These are phyloP conservation scores for Anarhynchus alexandrinus DNA, from an alignment of 2,113 vertebrate genomes.

Conservation along the genomic window DNA sequence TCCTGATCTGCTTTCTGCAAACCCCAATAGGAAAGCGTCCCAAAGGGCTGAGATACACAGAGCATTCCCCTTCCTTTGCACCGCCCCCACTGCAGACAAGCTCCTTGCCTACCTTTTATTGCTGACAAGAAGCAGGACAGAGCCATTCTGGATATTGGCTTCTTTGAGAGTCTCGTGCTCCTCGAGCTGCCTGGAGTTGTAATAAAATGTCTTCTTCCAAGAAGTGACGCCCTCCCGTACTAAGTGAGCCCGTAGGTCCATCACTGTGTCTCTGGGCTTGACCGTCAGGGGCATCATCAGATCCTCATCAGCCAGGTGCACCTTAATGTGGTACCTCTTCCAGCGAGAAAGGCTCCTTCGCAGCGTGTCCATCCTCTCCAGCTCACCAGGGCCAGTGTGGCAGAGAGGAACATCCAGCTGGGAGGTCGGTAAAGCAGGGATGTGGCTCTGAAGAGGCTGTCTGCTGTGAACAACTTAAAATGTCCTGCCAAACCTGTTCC, in stretches of 20 bases:
- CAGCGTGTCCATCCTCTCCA: conserved; percentile 71
- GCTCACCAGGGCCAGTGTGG: neutral
- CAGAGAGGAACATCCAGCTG: conserved; percentile 1
- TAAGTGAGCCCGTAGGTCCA: conserved; percentile 75
- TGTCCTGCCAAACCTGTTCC: conserved; percentile 63
- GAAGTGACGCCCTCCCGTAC: conserved; percentile 75
- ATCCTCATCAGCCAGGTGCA: conserved; percentile 77
- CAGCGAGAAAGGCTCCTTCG: conserved; percentile 73
- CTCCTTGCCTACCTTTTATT: conserved; percentile 63
- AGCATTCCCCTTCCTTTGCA: neutral
- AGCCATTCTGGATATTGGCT: conserved; percentile 76
- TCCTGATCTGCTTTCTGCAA: neutral
- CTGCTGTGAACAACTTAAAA: neutral
- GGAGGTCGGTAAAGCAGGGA: neutral
- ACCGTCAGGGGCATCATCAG: conserved; percentile 74
- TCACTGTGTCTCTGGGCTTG: conserved; percentile 74
- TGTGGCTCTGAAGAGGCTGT: conserved; percentile 19
- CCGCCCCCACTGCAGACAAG: rapidly evolving
- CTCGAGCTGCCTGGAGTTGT: conserved; percentile 74
- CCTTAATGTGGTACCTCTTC: conserved; percentile 78
- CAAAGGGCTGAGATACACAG: neutral
- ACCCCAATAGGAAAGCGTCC: neutral
- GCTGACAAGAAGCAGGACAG: conserved; percentile 75
- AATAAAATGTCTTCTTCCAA: conserved; percentile 79
- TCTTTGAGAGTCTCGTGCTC: conserved; percentile 77